Evolutionary conservation across 2,888 invertebrate species (phyloP).

Genomic region (Drosophila meridiana): DNA sequence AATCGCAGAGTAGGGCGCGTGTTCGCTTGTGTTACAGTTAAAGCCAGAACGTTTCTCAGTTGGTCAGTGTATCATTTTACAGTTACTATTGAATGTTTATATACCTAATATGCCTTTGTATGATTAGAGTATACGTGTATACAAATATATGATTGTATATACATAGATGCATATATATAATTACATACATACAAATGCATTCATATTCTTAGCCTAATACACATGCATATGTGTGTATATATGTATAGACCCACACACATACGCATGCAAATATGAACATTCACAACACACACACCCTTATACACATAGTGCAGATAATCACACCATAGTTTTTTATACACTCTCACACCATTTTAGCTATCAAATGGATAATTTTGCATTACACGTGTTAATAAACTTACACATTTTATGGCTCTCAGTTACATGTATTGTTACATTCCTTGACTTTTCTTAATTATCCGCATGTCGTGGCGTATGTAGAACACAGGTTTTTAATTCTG

Average conservation of each 20-base stretch:
- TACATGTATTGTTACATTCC: slow-evolving; percentile 12
- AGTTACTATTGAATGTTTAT: not conserved
- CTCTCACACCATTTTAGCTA: not conserved
- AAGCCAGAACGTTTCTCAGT: too few species aligned
- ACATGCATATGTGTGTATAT: not conserved
- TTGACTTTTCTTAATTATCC: slow-evolving; percentile 14
- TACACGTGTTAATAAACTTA: slow-evolving; percentile 8
- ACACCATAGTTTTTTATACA: not conserved
- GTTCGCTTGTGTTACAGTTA: not conserved
- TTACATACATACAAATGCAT: not conserved
- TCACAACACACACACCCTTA: not conserved
- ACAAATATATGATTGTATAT: not conserved
- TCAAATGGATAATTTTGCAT: slow-evolving; percentile 13
- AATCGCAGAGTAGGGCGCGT: not conserved
- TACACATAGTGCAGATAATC: not conserved
- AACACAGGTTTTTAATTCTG: slow-evolving; percentile 65
- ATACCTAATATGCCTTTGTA: not conserved
- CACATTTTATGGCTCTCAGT: slow-evolving; percentile 5
- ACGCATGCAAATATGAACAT: not conserved
- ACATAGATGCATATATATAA: not conserved
- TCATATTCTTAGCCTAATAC: too few species aligned
- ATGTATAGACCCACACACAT: too few species aligned
- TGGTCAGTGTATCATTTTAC: not conserved
- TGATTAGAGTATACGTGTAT: not conserved
- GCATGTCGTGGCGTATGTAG: slow-evolving; percentile 18